Base-by-base conservation (phyloP, 2,888 invertebrate genomes). In the Mythimna albipuncta region DNA sequence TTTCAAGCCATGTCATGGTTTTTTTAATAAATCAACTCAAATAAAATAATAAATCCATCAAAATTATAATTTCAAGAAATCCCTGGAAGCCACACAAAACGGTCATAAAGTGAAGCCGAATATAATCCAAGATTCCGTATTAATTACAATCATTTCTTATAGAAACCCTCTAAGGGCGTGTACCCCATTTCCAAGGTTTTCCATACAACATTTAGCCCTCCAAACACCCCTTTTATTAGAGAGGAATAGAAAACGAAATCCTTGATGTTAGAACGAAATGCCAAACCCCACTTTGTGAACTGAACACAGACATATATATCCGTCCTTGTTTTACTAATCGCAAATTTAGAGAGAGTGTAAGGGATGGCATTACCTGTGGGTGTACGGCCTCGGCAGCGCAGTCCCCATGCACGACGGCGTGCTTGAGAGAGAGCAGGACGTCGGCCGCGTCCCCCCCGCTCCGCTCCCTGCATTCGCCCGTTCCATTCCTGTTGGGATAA, bases 331-430 rank as follows among this genome's bases (percentile, higher is more conserved):
- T 73, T 9, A 38, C 41, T 10, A 19, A 38, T 0, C 0, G 26
- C 11, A 0, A 6, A 6, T 19, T 62, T 32, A 7, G 44, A 62
- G 59, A 77, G 73, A 6, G 88, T 78, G 88, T 82, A 87, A 93
- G 84, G 70, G 93, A 88, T 92, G 90, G 44, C 41, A 26, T 80
- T 93, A 97, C 97, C 93, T 97, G 97, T 70, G 95, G 95, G 89
- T 97, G 96, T 68, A 96, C 96, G 62, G 94, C 82, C 89, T 96
- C 95, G 85, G 95, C 88, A 85, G 93, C 93, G 88, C 96, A 96
- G 84, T 97, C 98, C 16, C 98, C 98, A 92, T 98, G 98, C 55
- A 98, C 98, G 73, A 98, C 98, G 59, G 98, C 98, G 92, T 98
- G 98, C 91, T 99, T 99, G 87, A 99, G 95, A 0, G 98, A 98